phyloP scores from a whole-genome alignment of 2,113 vertebrate genomes.

The Eptesicus fuscus region DNA sequence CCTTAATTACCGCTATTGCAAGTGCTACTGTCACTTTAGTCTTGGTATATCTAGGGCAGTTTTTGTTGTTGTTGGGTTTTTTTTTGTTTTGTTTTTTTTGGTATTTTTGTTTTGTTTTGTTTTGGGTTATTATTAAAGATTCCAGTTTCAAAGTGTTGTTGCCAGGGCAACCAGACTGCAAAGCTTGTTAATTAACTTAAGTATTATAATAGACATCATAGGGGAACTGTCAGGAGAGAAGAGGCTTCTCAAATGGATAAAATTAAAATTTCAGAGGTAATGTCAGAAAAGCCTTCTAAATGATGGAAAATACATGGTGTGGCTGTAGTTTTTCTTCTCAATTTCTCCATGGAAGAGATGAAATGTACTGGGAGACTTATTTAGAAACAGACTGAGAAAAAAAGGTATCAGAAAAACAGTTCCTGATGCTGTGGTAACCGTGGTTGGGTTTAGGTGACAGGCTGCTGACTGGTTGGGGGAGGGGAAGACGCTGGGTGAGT shows the following conservation, averaged over 20 bases:
- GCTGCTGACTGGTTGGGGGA: background rate
- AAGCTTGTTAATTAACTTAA: constrained; percentile 50
- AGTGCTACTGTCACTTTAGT: background rate
- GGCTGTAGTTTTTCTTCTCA: background rate
- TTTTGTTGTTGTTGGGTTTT: background rate
- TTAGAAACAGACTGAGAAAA: background rate
- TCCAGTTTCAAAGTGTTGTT: background rate
- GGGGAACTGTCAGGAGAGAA: background rate
- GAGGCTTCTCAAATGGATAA: constrained; percentile 21
- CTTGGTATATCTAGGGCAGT: background rate
- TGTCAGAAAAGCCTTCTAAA: background rate
- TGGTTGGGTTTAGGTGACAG: background rate
- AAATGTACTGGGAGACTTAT: background rate
- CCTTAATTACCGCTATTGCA: background rate
- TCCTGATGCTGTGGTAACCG: background rate
- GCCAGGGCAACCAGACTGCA: constrained; percentile 15
- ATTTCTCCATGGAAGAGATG: background rate
- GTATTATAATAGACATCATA: constrained; percentile 11
- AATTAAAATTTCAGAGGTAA: constrained; percentile 29
- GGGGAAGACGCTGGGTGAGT: background rate
- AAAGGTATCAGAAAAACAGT: background rate
- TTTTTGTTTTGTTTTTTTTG: background rate
- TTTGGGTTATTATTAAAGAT: background rate
- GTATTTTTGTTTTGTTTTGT: background rate
- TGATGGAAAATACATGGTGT: background rate